Evolutionary conservation across 2,888 invertebrate genomes (phyloP).

Genomic region (Diaperis boleti): DNA sequence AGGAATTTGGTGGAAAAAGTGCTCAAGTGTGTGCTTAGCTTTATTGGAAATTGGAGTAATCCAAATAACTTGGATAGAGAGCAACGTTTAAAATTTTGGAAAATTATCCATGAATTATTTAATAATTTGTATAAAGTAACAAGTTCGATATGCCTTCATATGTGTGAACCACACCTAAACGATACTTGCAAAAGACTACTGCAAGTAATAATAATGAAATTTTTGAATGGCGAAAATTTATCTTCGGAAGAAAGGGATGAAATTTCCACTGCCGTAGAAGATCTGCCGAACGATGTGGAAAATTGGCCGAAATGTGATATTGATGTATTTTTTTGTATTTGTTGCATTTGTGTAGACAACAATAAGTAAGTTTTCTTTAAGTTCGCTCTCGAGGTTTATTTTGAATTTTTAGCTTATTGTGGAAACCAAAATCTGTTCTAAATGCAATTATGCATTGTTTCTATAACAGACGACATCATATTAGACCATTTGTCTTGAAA

Average conservation of each 20-base stretch:
- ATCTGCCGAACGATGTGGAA: conserved; percentile 7
- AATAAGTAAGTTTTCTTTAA: conserved; percentile 9
- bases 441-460: not conserved
- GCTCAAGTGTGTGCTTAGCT: no score
- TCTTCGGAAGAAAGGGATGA: not conserved
- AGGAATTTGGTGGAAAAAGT: no score
- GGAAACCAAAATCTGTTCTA: conserved; percentile 14
- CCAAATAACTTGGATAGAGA: no score
- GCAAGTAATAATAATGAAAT: conserved; percentile 5
- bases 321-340: conserved; percentile 19
- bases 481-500: conserved; percentile 1
- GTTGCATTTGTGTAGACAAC: conserved; percentile 5
- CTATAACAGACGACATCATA: not conserved
- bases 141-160: no score
- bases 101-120: not conserved
- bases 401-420: conserved; percentile 15
- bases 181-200: conserved; percentile 1
- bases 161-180: not conserved
- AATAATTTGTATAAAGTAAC: not conserved
- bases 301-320: not conserved
- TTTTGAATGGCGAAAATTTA: not conserved
- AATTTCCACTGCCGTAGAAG: not conserved
- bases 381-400: not conserved
- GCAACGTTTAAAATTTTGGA: not conserved
- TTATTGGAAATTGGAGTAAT: no score